A percentile compares a stretch with the other conserved stretches of the same genome.
These are phyloP conservation scores for Aldabrachelys gigantea DNA, from an alignment of 2,113 vertebrate species.

Conservation along the genomic window DNA sequence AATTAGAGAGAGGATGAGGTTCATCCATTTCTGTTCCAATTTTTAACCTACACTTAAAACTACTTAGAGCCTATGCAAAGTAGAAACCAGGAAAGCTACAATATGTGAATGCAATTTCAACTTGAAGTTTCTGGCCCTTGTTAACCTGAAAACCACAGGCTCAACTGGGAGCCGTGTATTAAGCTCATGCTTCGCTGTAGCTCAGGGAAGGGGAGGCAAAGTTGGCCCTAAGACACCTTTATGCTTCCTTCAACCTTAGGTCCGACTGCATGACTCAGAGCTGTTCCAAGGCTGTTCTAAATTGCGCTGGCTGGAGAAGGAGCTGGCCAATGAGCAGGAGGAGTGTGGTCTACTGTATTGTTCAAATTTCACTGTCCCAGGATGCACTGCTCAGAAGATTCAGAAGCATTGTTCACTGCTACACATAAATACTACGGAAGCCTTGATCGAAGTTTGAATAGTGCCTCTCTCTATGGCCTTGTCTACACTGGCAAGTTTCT, in stretches of 20 bases:
- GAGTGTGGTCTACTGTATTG: background rate
- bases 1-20: background rate
- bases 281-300: background rate
- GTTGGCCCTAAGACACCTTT: background rate
- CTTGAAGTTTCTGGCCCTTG: background rate
- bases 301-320: background rate
- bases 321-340: background rate
- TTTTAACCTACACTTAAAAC: background rate
- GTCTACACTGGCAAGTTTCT: too few species aligned
- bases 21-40: background rate
- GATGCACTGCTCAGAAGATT: background rate
- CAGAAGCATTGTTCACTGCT: background rate
- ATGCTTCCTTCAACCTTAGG: background rate
- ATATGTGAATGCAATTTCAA: background rate
- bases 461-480: background rate
- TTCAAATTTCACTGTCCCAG: background rate
- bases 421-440: background rate
- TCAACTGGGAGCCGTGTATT: too few species aligned
- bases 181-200: background rate
- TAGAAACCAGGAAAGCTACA: background rate
- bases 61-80: background rate
- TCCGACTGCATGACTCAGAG: too few species aligned
- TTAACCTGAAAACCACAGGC: background rate
- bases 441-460: background rate
- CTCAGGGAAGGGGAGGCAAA: background rate